Evolutionary conservation across 2,113 vertebrate genomes (phyloP).

Genomic region (Brachyistius frenatus): DNA sequence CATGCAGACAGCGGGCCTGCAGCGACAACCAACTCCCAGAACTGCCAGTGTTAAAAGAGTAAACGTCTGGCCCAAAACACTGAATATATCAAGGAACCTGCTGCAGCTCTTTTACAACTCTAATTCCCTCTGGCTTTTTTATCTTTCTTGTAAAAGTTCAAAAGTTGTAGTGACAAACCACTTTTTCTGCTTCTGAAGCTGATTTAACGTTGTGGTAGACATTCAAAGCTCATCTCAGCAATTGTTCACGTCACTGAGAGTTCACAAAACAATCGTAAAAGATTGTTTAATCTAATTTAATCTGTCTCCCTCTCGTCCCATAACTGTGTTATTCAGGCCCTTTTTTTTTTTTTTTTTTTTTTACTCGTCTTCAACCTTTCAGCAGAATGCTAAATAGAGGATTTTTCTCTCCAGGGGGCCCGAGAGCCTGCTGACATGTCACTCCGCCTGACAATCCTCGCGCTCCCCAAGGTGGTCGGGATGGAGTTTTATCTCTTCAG

Average conservation of each 20-base stretch:
- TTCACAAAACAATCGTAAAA: conserved; percentile 23
- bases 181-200: background rate
- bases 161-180: background rate
- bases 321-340: conserved; percentile 24
- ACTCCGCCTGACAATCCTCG: conserved; percentile 63
- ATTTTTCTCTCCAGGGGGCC: conserved; percentile 52
- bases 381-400: conserved; percentile 75
- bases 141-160: background rate
- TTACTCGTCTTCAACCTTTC: conserved; percentile 59
- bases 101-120: conserved; percentile 12
- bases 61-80: too few species aligned
- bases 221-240: conserved; percentile 5
- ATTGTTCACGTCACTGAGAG: background rate
- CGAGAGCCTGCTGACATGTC: conserved; percentile 64
- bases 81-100: too few species aligned
- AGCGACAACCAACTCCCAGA: conserved; percentile 9
- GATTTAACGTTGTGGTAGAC: background rate
- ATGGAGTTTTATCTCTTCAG: conserved; percentile 63
- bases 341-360: background rate
- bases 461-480: conserved; percentile 50
- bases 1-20: conserved; percentile 30
- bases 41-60: background rate
- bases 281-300: conserved; percentile 34
- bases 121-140: background rate
- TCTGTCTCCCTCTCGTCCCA: conserved; percentile 19